These are phyloP conservation scores for Chaetodon trifascialis DNA, from an alignment of 2,113 vertebrate species.

Conservation along the genomic window DNA sequence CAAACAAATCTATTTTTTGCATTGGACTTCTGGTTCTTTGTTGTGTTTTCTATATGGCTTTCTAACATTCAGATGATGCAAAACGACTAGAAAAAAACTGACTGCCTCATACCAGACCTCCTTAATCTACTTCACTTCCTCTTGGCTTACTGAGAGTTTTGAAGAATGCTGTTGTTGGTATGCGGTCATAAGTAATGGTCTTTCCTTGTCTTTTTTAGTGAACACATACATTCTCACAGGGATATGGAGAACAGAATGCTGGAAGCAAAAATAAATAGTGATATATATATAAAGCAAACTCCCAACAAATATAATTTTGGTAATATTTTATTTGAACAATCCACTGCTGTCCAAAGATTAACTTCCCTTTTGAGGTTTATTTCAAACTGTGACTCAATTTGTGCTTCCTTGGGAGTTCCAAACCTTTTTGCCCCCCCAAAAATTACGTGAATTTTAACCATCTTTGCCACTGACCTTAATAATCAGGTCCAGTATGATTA, in stretches of 20 bases:
- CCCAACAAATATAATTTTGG: too few relatives aligned
- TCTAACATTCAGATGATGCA: not conserved
- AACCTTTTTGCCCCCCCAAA: not conserved
- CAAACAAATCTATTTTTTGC: not conserved
- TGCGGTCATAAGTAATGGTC: too few relatives aligned
- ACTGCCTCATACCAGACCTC: not conserved
- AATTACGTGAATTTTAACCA: slow-evolving; percentile 3
- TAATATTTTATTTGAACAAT: too few relatives aligned
- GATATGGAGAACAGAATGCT: not conserved
- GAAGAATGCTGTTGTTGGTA: not conserved
- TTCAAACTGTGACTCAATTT: not conserved
- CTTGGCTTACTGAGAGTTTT: not conserved
- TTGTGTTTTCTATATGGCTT: not conserved
- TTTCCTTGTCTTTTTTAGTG: too few relatives aligned
- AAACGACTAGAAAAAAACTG: not conserved
- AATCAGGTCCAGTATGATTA: slow-evolving; percentile 6
- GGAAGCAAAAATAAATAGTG: not conserved
- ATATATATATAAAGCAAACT: not conserved
- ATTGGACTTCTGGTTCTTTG: not conserved
- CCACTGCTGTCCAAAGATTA: not conserved
- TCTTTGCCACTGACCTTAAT: slow-evolving; percentile 7
- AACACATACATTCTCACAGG: too few relatives aligned
- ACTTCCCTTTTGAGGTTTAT: not conserved
- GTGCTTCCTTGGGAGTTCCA: not conserved
- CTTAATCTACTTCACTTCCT: too few relatives aligned